A percentile compares a stretch with the other conserved stretches of the same genome.
Evolutionary conservation across 1,140 invertebrate species (phyloP).

Genomic region (Brachionus koreanus): DNA sequence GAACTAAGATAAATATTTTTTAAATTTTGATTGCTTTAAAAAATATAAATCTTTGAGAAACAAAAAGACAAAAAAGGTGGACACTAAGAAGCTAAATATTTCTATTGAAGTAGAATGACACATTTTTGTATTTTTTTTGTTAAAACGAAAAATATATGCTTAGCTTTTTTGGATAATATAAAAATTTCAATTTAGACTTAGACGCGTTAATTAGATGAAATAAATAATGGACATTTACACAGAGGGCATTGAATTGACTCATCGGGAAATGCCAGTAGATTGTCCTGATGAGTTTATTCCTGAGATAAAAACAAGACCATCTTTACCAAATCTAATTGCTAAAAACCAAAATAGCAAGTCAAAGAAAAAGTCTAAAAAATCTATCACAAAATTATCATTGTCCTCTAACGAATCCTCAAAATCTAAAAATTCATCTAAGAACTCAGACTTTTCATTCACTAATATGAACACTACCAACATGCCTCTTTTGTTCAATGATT

Average conservation of each 20-base stretch:
- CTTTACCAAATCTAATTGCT: slow-evolving; percentile 66
- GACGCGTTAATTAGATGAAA: slow-evolving; percentile 2
- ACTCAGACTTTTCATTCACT: slow-evolving; percentile 15
- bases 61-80: slow-evolving; percentile 27
- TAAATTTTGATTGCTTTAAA: neutral
- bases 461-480: neutral
- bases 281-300: slow-evolving; percentile 90
- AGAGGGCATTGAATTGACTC: neutral
- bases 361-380: neutral
- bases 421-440: slow-evolving; percentile 10
- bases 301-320: slow-evolving; percentile 80
- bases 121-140: slow-evolving; percentile 16
- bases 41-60: neutral
- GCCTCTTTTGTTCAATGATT: neutral
- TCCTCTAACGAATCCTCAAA: neutral
- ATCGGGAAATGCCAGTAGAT: slow-evolving; percentile 88
- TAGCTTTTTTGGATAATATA: neutral
- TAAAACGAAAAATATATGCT: neutral
- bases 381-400: neutral
- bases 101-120: slow-evolving; percentile 19
- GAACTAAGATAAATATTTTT: neutral
- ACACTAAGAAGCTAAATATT: neutral
- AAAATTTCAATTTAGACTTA: neutral
- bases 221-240: slow-evolving; percentile 8
- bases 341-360: neutral